These are phyloP conservation scores for Serripes groenlandicus DNA, from an alignment of 2,888 invertebrate genomes.

Conservation along the genomic window DNA sequence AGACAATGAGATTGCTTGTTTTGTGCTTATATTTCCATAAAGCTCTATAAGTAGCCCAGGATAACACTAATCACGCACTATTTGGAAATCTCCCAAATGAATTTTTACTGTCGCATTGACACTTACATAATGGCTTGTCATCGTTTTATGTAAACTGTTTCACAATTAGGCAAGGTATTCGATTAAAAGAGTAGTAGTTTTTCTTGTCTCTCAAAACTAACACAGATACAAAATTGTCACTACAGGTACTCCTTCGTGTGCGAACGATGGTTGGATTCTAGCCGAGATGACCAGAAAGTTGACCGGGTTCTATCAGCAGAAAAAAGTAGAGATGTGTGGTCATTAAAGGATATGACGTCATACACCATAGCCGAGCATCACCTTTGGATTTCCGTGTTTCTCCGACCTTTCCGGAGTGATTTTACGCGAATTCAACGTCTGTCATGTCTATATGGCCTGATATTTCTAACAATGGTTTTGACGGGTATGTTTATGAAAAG, in stretches of 20 bases:
- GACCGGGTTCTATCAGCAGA: conserved; percentile 86
- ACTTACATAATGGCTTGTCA: no score
- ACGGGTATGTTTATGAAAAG: conserved; percentile 71
- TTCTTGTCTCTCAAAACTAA: no score
- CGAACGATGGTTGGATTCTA: conserved; percentile 86
- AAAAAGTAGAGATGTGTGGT: conserved; percentile 82
- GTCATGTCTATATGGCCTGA: conserved; percentile 73
- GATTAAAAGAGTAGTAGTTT: no score
- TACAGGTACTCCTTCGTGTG: conserved; percentile 80
- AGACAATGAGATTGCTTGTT: no score
- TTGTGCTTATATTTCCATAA: no score
- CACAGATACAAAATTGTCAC: no score
- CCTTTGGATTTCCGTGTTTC: conserved; percentile 87
- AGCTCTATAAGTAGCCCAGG: no score
- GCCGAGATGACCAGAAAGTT: conserved; percentile 85
- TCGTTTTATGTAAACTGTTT: no score
- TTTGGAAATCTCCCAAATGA: no score
- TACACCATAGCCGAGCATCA: conserved; percentile 86
- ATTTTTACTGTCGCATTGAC: no score
- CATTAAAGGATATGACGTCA: conserved; percentile 85
- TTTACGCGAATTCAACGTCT: conserved; percentile 85
- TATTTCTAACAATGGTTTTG: conserved; percentile 77
- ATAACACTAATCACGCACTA: no score
- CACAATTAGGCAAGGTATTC: no score
- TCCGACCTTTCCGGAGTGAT: conserved; percentile 85